Evolutionary conservation across 2,113 vertebrate species (phyloP).

Genomic region (Thamnophis sirtalis): DNA sequence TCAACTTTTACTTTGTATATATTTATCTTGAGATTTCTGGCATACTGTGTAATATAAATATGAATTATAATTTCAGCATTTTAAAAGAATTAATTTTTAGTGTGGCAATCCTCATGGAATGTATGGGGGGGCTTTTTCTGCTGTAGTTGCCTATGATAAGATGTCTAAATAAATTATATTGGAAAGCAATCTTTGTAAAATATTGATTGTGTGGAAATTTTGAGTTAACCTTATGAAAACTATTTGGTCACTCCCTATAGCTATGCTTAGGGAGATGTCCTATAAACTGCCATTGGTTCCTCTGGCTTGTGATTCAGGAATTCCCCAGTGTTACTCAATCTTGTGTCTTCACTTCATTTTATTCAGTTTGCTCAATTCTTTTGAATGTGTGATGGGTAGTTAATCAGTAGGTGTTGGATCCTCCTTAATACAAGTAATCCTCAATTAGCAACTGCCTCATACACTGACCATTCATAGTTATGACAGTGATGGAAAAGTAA

Average conservation of each 20-base stretch:
- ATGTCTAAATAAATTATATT: conserved; percentile 72
- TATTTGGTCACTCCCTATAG: conserved; percentile 2
- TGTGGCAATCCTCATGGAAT: conserved; percentile 45
- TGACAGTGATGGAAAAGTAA: neutral
- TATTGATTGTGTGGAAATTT: conserved; percentile 48
- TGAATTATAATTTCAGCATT: conserved; percentile 54
- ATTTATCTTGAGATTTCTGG: conserved; percentile 52
- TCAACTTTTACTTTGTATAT: conserved; percentile 46
- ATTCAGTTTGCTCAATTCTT: accelerated
- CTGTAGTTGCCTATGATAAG: conserved; percentile 65
- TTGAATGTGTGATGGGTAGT: neutral
- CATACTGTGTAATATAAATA: conserved; percentile 55
- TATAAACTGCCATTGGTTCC: neutral
- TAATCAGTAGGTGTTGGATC: neutral
- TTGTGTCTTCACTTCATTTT: neutral
- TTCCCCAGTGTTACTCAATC: neutral
- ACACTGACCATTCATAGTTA: neutral
- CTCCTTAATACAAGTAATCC: neutral
- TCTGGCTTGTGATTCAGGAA: neutral
- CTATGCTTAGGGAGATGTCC: neutral
- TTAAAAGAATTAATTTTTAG: conserved; percentile 57
- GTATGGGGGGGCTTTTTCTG: conserved; percentile 43
- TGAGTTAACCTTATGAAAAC: conserved; percentile 20
- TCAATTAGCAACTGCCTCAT: neutral
- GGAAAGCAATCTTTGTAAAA: conserved; percentile 57